A percentile compares a stretch with the other conserved stretches of the same genome.
phyloP scores from a whole-genome alignment of 2,888 invertebrate genomes.

The Bimastos eiseni region DNA sequence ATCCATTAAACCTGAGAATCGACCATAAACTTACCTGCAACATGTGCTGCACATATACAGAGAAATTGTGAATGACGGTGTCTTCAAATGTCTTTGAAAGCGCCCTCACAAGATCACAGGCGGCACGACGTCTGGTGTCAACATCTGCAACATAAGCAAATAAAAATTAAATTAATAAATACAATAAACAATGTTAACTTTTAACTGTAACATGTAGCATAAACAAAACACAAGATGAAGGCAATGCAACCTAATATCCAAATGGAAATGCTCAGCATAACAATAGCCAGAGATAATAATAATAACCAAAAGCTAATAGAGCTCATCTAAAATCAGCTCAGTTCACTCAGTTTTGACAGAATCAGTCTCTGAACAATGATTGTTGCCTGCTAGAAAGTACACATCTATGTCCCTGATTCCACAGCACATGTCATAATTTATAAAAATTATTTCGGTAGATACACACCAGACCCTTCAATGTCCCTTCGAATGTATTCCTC shows the following conservation, averaged over 20 bases:
- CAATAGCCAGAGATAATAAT: background rate
- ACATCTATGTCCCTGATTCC: background rate
- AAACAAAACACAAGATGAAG: no score
- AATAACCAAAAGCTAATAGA: background rate
- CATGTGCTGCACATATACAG: constrained; percentile 57
- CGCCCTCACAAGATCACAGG: constrained; percentile 93
- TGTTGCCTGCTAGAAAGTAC: background rate
- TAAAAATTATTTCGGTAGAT: background rate
- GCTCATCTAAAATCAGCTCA: background rate
- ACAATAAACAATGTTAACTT: no score
- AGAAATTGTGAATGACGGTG: constrained; percentile 61
- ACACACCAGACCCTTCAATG: constrained; percentile 82
- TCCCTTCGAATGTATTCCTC: constrained; percentile 80
- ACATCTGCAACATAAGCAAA: constrained; percentile 70
- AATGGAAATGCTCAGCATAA: background rate
- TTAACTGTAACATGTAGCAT: no score
- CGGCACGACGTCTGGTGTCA: constrained; percentile 90
- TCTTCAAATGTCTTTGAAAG: constrained; percentile 73
- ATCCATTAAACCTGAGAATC: background rate
- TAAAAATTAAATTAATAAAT: no score
- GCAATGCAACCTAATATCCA: no score
- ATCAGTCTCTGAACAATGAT: background rate
- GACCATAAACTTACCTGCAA: constrained; percentile 68
- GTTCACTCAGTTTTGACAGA: background rate
- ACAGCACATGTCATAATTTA: background rate